phyloP scores from a whole-genome alignment of 2,113 vertebrate genomes.

The Cryptoleucopteryx plumbea region DNA sequence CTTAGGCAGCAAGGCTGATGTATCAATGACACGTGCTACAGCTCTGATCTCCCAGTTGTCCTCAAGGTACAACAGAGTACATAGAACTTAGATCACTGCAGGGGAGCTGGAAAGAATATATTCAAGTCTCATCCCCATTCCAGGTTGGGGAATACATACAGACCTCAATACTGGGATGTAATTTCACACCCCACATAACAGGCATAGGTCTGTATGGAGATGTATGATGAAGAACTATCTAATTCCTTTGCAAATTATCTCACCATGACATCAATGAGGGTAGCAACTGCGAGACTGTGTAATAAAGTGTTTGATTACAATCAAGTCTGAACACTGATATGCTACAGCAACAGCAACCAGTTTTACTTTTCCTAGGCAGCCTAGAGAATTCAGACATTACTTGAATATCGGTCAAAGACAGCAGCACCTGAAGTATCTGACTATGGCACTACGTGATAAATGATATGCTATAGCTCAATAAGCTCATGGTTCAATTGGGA shows the following conservation, averaged over 20 bases:
- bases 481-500: neutral
- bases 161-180: neutral
- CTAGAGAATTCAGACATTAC: neutral
- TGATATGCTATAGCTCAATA: neutral
- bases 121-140: neutral
- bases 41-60: neutral
- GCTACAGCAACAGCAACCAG: neutral
- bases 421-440: neutral
- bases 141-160: neutral
- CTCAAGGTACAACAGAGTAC: neutral
- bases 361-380: neutral
- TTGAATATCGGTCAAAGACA: neutral
- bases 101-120: neutral
- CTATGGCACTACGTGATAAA: neutral
- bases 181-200: neutral
- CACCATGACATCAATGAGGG: neutral
- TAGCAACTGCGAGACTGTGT: neutral
- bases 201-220: neutral
- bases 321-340: neutral
- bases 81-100: neutral
- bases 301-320: neutral
- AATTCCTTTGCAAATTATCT: neutral
- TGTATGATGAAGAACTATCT: accelerated
- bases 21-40: neutral
- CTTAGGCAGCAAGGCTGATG: neutral